Evolutionary conservation across 2,797 vertebrate genomes (phyloP), one percentile per base, ranked within the genome.

Genomic region (Schizothorax lantsangensis): DNA sequence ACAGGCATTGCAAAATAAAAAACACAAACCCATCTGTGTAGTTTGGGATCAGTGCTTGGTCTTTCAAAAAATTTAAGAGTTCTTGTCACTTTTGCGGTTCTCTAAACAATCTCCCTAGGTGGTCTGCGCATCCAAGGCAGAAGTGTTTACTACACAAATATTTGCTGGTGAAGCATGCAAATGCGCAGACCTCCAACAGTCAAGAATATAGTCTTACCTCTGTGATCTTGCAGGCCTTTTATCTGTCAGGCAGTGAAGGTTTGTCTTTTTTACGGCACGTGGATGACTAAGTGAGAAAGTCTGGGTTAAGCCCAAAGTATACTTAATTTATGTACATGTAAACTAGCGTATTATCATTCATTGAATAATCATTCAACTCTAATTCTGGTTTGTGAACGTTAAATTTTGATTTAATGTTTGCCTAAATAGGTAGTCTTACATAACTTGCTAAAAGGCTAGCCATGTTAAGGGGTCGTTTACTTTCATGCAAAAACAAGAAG

Each of bases 111-210:
- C 88, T 91, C 72, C n/a, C 88, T 91, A 89, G 90, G 92, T 92
- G 92, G 92, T 91, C 89, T 64, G 7, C 26, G 23, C 78, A 89
- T 47, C 33, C 9, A 83, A 86, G 43, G 85, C 84, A 86, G 80
- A 89, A 75, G 88, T 17, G 82, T 73, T 82, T 72, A 83, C 73
- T 73, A 91, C 86, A 89, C 89, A 92, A 92, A 94, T 94, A 93
- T 93, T 93, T 91, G 91, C 87, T 91, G 86, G 86, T 90, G 88
- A 80, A 59, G 64, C 36, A 38, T 89, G 74, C 80, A 78, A 86
- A 88, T 81, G 82, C 84, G 62, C 90, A 68, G 17, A 73, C 81
- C 21, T 81, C 84, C 52, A 52, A 52, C 43, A 77, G 82, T 86
- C 12, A 80, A 19, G 66, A 72, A 86, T 62, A 52, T 72, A 83